Base-by-base conservation (phyloP, 2,888 invertebrate species). In the Entomobrya proxima region DNA sequence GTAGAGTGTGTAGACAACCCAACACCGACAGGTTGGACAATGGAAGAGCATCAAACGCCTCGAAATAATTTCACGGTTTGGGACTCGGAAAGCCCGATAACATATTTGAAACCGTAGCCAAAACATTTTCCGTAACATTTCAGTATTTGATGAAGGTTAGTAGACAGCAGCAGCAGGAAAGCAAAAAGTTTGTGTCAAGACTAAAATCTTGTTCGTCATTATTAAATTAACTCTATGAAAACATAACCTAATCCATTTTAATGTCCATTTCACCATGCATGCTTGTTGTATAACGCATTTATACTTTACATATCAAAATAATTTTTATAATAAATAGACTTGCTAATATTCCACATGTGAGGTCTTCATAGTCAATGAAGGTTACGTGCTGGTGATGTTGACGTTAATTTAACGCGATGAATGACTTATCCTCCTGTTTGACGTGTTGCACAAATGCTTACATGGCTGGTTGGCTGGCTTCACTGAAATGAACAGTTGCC, bases 371-470 rank as follows among this genome's bases (percentile, higher is more conserved):
- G 55, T 9, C 61, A 18, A 61, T 61, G 77, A 77, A 47, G 64
- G 78, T 64, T 78, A 64, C 18, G 44, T 78, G 64, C 50, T 52
- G 67, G 44, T 40, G 67, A 67, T 67, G 52, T 52, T 69, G 67
- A 79, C 79, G 79, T 69, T 79, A 79, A 79, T 79, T 79, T 67
- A 79, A 35, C 24, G 50, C 79, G 79, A 69, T 79, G 78, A 79
- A 79, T 67, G 79, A 79, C 18, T 78, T 79, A 79, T 50, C 50
- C 78, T 79, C 32, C 79, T 44, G 61, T 40, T 75, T 76, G 76
- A 40, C 76, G 37, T 37, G 76, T 76, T 76, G 35, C 55, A 64
- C 61, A 78, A 21, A 24, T 72, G 47, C 21, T 50, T 72, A 18
- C 50, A 74, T 50, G 35, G 35, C 37, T 35, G 2, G 18, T 61